These are phyloP conservation scores for Macaria notata DNA, from an alignment of 2,888 invertebrate species.

Conservation along the genomic window DNA sequence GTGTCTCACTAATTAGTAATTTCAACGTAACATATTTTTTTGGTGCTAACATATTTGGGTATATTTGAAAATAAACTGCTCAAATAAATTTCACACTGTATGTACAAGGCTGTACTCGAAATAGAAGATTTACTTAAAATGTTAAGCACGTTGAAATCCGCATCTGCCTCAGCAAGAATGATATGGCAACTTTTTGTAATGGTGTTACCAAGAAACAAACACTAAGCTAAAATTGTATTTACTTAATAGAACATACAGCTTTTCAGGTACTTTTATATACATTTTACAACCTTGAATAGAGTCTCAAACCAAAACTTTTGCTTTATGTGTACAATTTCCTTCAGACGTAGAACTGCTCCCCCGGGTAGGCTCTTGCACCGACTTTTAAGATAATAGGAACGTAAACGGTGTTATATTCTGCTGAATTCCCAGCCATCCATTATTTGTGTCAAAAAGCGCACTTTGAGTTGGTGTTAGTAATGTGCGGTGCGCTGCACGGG, in stretches of 20 bases:
- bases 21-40: too few species aligned
- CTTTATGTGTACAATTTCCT: conserved; percentile 45
- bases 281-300: too few species aligned
- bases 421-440: conserved; percentile 38
- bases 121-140: conserved; percentile 33
- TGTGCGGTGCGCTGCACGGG: conserved; percentile 15
- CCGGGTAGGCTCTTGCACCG: conserved; percentile 32
- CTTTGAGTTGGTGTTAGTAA: conserved; percentile 26
- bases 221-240: not conserved
- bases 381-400: conserved; percentile 43
- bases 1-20: too few species aligned
- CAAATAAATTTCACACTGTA: conserved; percentile 5
- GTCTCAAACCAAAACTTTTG: too few species aligned
- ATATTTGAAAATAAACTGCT: not conserved
- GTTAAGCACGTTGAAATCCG: conserved; percentile 36
- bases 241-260: too few species aligned
- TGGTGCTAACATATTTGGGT: too few species aligned
- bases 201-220: conserved; percentile 51
- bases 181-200: conserved; percentile 47
- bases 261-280: too few species aligned
- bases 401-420: conserved; percentile 47
- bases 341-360: conserved; percentile 30
- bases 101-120: conserved; percentile 13
- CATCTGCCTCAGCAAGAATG: conserved; percentile 42
- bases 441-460: conserved; percentile 40